These are phyloP conservation scores for Nomada hirtipes DNA, from an alignment of 2,888 invertebrate genomes.

Conservation along the genomic window DNA sequence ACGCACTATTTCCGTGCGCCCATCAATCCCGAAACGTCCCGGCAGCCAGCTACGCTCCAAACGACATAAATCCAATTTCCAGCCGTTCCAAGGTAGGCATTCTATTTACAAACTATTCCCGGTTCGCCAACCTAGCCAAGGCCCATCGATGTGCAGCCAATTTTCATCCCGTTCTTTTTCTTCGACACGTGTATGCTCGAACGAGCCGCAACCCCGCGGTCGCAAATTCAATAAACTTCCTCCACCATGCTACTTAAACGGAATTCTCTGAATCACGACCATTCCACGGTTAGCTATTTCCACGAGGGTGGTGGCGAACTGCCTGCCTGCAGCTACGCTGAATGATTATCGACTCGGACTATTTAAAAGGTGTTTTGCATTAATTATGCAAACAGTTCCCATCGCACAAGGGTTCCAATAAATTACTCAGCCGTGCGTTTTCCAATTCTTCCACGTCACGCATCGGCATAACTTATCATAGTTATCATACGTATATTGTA, in stretches of 20 bases:
- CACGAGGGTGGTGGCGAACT: slow-evolving; percentile 61
- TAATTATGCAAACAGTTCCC: slow-evolving; percentile 82
- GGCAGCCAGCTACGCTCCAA: slow-evolving; percentile 27
- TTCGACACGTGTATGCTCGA: slow-evolving; percentile 20
- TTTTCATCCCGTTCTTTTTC: slow-evolving; percentile 49
- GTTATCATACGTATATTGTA: slow-evolving; percentile 1
- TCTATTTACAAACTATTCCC: slow-evolving; percentile 60
- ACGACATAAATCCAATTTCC: slow-evolving; percentile 64
- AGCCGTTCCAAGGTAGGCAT: slow-evolving; percentile 44
- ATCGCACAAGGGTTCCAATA: slow-evolving; percentile 29
- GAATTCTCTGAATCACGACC: slow-evolving; percentile 79
- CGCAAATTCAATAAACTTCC: slow-evolving; percentile 78
- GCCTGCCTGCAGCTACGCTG: slow-evolving; percentile 77
- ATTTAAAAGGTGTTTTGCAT: slow-evolving; percentile 83
- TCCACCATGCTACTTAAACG: slow-evolving; percentile 71
- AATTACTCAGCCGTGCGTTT: slow-evolving; percentile 34
- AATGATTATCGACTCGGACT: slow-evolving; percentile 78
- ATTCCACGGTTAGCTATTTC: slow-evolving; percentile 72
- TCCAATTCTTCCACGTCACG: slow-evolving; percentile 32
- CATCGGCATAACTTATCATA: slow-evolving; percentile 32
- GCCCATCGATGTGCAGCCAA: slow-evolving; percentile 23
- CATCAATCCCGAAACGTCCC: slow-evolving; percentile 50
- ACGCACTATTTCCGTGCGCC: slow-evolving; percentile 54
- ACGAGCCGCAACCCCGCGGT: slow-evolving; percentile 28
- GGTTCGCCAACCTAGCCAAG: slow-evolving; percentile 39